These are phyloP conservation scores for Ctenodactylus gundi DNA, from an alignment of 2,113 vertebrate genomes.

Conservation along the genomic window DNA sequence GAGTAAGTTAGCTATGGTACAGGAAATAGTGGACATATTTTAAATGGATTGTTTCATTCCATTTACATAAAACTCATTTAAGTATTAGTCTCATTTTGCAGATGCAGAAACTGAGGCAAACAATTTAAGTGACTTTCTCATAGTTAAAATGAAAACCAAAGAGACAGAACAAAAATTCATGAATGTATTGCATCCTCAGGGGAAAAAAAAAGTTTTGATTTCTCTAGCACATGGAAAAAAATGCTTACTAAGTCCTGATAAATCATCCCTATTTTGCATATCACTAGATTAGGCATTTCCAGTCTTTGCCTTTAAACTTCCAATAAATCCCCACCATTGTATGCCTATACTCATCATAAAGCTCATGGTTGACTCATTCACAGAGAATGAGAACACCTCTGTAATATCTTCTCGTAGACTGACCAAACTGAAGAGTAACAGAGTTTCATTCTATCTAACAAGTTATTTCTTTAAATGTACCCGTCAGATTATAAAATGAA, in stretches of 20 bases:
- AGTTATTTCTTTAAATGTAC: conserved; percentile 13
- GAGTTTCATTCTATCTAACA: neutral
- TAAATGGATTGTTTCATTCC: neutral
- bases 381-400: neutral
- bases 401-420: neutral
- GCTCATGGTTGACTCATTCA: neutral
- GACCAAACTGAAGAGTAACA: neutral
- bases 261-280: neutral
- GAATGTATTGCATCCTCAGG: neutral
- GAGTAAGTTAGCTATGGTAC: neutral
- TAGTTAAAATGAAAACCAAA: neutral
- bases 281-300: neutral
- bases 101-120: neutral
- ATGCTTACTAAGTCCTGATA: neutral
- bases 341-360: neutral
- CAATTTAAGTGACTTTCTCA: neutral
- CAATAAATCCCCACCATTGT: neutral
- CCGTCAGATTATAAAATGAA: neutral
- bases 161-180: neutral
- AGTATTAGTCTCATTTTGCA: neutral
- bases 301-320: neutral
- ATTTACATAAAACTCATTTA: neutral
- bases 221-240: neutral
- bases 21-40: neutral
- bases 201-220: neutral